Evolutionary conservation across 2,888 invertebrate genomes (phyloP).

Genomic region (Campoletis raptor): DNA sequence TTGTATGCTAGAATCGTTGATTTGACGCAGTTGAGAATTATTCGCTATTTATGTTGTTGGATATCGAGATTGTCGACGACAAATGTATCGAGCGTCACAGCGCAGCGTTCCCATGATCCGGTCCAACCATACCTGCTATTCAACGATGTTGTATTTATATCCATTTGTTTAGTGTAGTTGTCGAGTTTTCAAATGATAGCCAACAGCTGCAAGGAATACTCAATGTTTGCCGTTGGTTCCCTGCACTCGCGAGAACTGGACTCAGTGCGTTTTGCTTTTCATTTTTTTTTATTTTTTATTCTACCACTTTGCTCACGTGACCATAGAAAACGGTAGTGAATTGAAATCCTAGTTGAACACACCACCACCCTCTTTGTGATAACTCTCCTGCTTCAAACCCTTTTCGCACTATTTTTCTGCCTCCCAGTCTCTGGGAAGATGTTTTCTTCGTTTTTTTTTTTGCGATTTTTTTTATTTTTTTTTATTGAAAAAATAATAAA

Average conservation of each 20-base stretch:
- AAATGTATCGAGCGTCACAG: background rate
- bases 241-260: slow-evolving; percentile 24
- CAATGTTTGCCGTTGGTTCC: slow-evolving; percentile 20
- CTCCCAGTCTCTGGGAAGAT: background rate
- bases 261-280: slow-evolving; percentile 57
- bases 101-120: background rate
- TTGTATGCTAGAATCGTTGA: no score
- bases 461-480: slow-evolving; percentile 11
- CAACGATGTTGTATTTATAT: no score
- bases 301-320: background rate
- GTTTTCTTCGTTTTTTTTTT: background rate
- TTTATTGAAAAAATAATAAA: slow-evolving; percentile 48
- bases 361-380: slow-evolving; percentile 34
- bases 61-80: background rate
- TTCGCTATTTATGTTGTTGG: background rate
- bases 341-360: slow-evolving; percentile 48
- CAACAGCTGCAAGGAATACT: slow-evolving; percentile 11
- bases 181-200: slow-evolving; percentile 6
- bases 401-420: background rate
- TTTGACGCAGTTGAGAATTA: no score
- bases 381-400: slow-evolving; percentile 12
- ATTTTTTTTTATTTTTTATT: background rate
- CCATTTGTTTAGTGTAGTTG: background rate
- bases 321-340: slow-evolving; percentile 48
- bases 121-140: no score